These are phyloP conservation scores for Hololepta plana DNA, from an alignment of 2,888 invertebrate species.

Conservation along the genomic window DNA sequence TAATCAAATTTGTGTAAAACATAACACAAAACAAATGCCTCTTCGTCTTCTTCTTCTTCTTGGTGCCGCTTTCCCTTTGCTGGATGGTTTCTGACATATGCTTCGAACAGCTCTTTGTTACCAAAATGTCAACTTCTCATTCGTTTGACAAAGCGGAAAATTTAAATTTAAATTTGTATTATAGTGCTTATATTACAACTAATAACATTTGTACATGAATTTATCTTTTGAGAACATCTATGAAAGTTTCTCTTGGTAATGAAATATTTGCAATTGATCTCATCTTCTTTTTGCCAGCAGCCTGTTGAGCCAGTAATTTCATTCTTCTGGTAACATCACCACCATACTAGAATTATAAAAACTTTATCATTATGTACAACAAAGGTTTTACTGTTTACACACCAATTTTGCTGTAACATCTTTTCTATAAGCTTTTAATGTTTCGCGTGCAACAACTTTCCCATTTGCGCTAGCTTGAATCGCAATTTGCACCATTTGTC, in stretches of 20 bases:
- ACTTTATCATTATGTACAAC: slow-evolving; percentile 5
- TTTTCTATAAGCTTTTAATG: slow-evolving; percentile 71
- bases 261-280: slow-evolving; percentile 78
- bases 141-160: too few species aligned
- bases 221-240: slow-evolving; percentile 70
- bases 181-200: too few species aligned
- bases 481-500: slow-evolving; percentile 74
- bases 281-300: slow-evolving; percentile 90
- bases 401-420: slow-evolving; percentile 90
- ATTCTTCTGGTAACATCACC: slow-evolving; percentile 79
- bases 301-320: slow-evolving; percentile 77
- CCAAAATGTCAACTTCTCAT: too few species aligned
- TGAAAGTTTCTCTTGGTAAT: slow-evolving; percentile 84
- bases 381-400: slow-evolving; percentile 20
- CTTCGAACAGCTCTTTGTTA: too few species aligned
- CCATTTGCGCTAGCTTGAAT: slow-evolving; percentile 70
- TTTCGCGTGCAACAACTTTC: slow-evolving; percentile 71
- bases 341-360: slow-evolving; percentile 50
- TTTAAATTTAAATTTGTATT: too few species aligned
- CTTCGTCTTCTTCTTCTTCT: too few species aligned
- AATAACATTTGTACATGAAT: slow-evolving; percentile 5
- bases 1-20: too few species aligned
- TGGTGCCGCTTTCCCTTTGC: too few species aligned
- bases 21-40: too few species aligned
- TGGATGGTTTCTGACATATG: too few species aligned